phyloP scores from a whole-genome alignment of 1,140 invertebrate genomes.

The Panagrolaimus sp. region DNA sequence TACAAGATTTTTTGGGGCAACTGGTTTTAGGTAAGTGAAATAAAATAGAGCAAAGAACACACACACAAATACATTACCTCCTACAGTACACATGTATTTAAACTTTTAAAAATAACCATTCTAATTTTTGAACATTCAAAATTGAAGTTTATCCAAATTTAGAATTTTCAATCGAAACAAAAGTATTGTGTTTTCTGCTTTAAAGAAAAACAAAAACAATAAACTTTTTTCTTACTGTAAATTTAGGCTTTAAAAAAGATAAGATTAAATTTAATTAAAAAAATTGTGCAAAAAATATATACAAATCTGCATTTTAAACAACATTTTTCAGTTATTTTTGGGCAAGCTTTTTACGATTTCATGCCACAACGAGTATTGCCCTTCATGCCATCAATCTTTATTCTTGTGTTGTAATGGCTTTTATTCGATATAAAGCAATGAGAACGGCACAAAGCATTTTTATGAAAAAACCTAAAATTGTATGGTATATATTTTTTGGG shows the following conservation, averaged over 20 bases:
- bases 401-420: conserved; percentile 44
- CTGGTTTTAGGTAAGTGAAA: conserved; percentile 19
- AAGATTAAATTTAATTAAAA: not conserved
- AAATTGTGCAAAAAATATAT: not conserved
- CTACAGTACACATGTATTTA: not conserved
- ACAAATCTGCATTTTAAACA: not conserved
- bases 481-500: conserved; percentile 39
- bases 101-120: not conserved
- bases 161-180: not conserved
- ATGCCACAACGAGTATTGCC: conserved; percentile 44
- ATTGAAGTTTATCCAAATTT: not conserved
- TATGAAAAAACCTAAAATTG: conserved; percentile 39
- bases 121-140: not conserved
- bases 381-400: conserved; percentile 50
- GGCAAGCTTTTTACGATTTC: conserved; percentile 43
- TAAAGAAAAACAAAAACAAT: conserved; percentile 12
- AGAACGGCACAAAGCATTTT: conserved; percentile 40
- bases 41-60: conserved; percentile 16
- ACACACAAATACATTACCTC: not conserved
- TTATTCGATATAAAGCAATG: conserved; percentile 53
- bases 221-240: not conserved
- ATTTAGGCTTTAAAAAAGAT: not conserved
- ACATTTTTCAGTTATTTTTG: conserved; percentile 43
- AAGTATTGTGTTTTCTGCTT: not conserved
- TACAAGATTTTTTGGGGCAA: conserved; percentile 23